Evolutionary conservation across 1,140 invertebrate species (phyloP), one percentile per base, ranked within the genome.

Genomic region (Holcopasites calliopsidis): DNA sequence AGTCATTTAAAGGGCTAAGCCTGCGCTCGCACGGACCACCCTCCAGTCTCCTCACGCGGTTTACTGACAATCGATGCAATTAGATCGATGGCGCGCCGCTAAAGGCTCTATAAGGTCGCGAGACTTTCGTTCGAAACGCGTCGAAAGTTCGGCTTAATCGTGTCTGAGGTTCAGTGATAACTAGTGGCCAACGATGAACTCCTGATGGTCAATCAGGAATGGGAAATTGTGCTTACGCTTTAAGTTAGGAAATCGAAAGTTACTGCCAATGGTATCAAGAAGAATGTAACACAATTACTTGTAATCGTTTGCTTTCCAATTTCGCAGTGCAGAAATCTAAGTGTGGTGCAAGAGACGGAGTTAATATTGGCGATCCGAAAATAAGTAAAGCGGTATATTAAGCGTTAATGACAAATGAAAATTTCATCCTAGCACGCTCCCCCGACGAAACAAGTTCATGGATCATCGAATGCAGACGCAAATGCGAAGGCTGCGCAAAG

Each of bases 1-100:
- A 88, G 88, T 90, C 87, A 86, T 89, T 89, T 86, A 87, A 90
- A 89, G 83, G 86, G 86, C 85, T 87, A 84, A 88, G 79, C 82
- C 82, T 73, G 81, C 72, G 85, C 77, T 74, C 72, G 76, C 76
- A 57, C 62, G 50, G 60, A 31, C 68, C 72, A 60, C 66, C 76
- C 70, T 79, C 58, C 58, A 73, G 72, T 78, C 82, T 76, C 80
- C 76, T 79, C 81, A 66, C 82, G 81, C 76, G 81, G 77, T 71
- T 77, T 82, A 71, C 73, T 82, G 80, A 79, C 81, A 83, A 83
- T 83, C 81, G 80, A 83, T 82, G 81, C 80, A 70, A 62, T 82
- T 83, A 82, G 79, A 83, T 83, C 75, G 70, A 78, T 54, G 75
- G 54, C 42, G 71, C 11, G 31, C 49, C 69, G 57, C 64, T 44